Evolutionary conservation across 2,113 vertebrate species (phyloP).

Genomic region (Indicator indicator): DNA sequence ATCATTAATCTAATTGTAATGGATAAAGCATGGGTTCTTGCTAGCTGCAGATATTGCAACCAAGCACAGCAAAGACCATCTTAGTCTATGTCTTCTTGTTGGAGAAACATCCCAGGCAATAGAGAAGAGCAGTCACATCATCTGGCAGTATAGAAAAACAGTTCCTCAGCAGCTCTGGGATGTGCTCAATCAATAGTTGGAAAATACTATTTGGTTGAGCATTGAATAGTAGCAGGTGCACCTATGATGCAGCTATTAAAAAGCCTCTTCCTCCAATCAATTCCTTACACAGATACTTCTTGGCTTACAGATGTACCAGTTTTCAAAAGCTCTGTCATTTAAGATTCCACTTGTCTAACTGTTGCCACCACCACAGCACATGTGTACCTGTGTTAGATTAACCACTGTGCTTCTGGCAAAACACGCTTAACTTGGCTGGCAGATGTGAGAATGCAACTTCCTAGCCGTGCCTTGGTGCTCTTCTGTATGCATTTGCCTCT

Average conservation of each 20-base stretch:
- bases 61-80: background rate
- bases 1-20: background rate
- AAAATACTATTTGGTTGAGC: background rate
- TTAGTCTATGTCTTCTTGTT: background rate
- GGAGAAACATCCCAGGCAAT: background rate
- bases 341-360: background rate
- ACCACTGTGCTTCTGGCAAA: background rate
- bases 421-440: background rate
- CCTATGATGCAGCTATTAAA: conserved; percentile 42
- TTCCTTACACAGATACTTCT: background rate
- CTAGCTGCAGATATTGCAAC: background rate
- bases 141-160: background rate
- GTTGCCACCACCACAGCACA: background rate
- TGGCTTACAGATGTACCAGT: background rate
- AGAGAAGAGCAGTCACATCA: background rate
- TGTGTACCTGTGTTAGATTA: accelerated
- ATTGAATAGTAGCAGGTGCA: conserved; percentile 64
- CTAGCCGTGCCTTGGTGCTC: background rate
- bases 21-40: background rate
- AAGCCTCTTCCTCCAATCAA: background rate
- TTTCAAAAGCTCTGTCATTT: background rate
- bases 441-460: background rate
- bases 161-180: conserved; percentile 2
- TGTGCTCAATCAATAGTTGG: conserved; percentile 46
- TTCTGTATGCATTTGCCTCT: background rate